Evolutionary conservation across 2,113 vertebrate genomes (phyloP).

Genomic region (Diphyllodes magnificus): DNA sequence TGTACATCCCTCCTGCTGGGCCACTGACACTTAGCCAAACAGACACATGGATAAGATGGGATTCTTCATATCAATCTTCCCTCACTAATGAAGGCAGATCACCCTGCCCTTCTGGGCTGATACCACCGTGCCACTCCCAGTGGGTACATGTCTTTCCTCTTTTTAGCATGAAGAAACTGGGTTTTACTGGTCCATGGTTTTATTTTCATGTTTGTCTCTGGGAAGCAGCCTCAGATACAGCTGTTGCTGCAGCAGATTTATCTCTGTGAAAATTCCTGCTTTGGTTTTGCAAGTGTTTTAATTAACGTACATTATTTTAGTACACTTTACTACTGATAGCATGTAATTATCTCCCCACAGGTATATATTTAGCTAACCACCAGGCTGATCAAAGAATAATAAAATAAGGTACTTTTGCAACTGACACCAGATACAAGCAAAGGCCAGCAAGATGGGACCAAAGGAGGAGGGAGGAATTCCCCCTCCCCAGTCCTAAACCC

Average conservation of each 20-base stretch:
- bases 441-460: not conserved
- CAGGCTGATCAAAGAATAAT: constrained; percentile 27
- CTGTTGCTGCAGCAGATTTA: not conserved
- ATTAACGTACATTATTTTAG: constrained; percentile 52
- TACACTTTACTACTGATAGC: constrained; percentile 48
- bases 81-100: not conserved
- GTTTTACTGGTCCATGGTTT: not conserved
- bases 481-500: not conserved
- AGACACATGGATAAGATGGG: not conserved
- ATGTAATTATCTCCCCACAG: constrained; percentile 60
- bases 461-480: not conserved
- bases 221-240: not conserved
- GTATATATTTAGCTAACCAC: constrained; percentile 55
- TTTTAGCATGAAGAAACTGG: not conserved
- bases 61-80: not conserved
- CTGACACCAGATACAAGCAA: not conserved
- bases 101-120: not conserved
- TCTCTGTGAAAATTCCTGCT: constrained; percentile 4
- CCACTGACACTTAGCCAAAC: not conserved
- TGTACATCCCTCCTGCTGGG: not conserved
- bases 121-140: not conserved
- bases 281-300: constrained; percentile 42
- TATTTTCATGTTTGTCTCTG: not conserved
- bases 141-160: not conserved
- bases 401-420: not conserved